Base-by-base conservation (phyloP, 2,113 vertebrate species). In the Peucedramus taeniatus region DNA sequence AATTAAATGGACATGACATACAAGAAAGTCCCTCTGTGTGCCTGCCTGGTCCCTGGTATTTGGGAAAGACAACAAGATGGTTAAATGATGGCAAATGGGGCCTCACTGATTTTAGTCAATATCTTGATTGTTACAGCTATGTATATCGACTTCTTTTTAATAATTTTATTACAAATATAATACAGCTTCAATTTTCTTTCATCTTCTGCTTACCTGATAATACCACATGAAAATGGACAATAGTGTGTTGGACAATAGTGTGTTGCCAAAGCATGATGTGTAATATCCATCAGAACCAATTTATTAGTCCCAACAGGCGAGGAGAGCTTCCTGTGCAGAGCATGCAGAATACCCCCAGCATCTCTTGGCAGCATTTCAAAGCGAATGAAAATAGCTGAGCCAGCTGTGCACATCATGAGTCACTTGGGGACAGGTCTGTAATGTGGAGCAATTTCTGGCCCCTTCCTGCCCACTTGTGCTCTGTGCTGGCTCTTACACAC, bases 361-460 rank as follows among this genome's bases (percentile, higher is more conserved):
- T 90, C 59, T 83, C 75, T 49, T 86, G 90, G 87, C 83, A 95
- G 87, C 65, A 50, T 84, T 89, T 95, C 87, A 97, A 86, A 64
- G 22, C 33, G 63, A 96, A 96, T 81, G 79, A 94, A 80, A 94
- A 76, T 45, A 95, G 61, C 82, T 69, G 90, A 91, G 89, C 90
- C 96, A 88, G 51, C 84, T 81, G 91, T 96, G 66, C 84, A 91
- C 89, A 83, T 97, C 56, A 39, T 98, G 94, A 97, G 97, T 97
- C 94, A 90, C 78, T 89, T 68, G 72, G 56, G 92, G 93, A 83
- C 84, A 80, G 33, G 66, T 88, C 61, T 60, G 49, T 65, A 83
- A 86, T 44, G 50, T 70, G 24, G 65, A 85, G 14, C 18, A 19
- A 4, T 72, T 87, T 82, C 59, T 90, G 51, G 31, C 26, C 23